Base-by-base conservation (phyloP, 2,888 invertebrate genomes). In the Nineta flava region DNA sequence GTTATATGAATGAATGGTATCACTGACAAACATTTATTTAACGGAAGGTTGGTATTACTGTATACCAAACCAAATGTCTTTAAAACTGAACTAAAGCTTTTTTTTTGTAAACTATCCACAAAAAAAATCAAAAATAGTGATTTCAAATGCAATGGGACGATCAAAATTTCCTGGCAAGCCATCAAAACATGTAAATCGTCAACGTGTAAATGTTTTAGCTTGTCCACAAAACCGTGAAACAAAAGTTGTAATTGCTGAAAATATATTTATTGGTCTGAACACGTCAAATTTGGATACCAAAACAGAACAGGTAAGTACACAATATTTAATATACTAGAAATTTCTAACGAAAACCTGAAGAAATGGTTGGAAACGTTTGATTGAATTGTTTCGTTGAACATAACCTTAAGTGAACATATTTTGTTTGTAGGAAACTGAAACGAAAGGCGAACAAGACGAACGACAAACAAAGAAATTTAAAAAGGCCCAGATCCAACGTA, bases 121-220 rank as follows among this genome's bases (percentile, higher is more conserved):
- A 26, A 26, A 26, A 19, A 26, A 26, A 26, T 26, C 4, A 26
- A 26, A 26, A 26, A 26, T 26, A 26, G 26, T 38, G n/a, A 38
- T 38, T 38, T 13, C 38, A 61, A 70, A 67, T 75, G 76, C 73
- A 72, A 83, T 83, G 83, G 82, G 81, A 72, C 79, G 81, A 73
- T 81, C 81, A 70, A 82, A 82, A 76, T 87, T 87, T 78, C 87
- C 87, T 66, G 87, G 87, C 65, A 87, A 86, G 76, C 87, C 87
- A 68, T 80, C 84, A 60, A 87, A 86, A 75, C 82, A 84, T 72
- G 82, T 84, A 67, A 84, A 84, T 72, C 81, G 84, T 74, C 86
- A 84, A 69, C 80, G 87, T 70, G 78, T 87, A 64, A 85, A 83
- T 73, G 84, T 87, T 66, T 73, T 85, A 68, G 79, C 79, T 61